These are phyloP conservation scores for human DNA, from an alignment of 2,113 vertebrate species.

Conservation along the genomic window DNA sequence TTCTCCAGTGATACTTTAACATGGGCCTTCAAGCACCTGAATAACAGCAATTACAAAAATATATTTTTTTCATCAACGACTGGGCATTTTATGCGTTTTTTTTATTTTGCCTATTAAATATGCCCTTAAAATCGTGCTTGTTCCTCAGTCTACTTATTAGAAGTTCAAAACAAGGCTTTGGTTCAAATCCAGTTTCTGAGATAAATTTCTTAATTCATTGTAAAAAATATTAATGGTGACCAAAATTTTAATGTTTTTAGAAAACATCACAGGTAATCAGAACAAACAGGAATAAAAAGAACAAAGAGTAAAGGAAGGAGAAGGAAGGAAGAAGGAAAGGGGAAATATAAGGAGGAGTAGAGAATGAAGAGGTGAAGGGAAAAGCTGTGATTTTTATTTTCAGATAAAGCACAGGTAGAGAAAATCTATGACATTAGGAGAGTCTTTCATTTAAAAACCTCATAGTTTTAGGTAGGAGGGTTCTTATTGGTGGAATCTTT, in stretches of 20 bases:
- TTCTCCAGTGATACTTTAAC: neutral
- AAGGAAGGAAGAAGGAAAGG: neutral
- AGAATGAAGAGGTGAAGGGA: neutral
- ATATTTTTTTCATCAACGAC: neutral
- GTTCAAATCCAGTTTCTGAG: constrained; percentile 5
- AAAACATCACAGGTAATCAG: neutral
- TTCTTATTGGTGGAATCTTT: neutral
- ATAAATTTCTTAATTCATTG: neutral
- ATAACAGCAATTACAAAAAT: neutral
- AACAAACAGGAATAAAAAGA: neutral
- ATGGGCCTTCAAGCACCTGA: neutral
- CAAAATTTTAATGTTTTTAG: neutral
- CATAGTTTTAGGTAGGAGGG: neutral
- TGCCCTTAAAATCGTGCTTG: neutral
- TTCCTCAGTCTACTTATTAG: neutral
- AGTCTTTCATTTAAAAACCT: neutral
- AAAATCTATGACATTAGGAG: neutral
- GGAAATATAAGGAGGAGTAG: neutral
- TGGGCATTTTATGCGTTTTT: constrained; percentile 16
- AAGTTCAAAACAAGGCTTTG: neutral
- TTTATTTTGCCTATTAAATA: neutral
- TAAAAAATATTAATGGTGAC: neutral
- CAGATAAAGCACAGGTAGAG: neutral
- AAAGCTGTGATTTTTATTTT: neutral
- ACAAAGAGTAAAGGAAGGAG: neutral